These are phyloP conservation scores for Brachymystax lenok DNA, from an alignment of 2,797 vertebrate genomes.

Conservation along the genomic window DNA sequence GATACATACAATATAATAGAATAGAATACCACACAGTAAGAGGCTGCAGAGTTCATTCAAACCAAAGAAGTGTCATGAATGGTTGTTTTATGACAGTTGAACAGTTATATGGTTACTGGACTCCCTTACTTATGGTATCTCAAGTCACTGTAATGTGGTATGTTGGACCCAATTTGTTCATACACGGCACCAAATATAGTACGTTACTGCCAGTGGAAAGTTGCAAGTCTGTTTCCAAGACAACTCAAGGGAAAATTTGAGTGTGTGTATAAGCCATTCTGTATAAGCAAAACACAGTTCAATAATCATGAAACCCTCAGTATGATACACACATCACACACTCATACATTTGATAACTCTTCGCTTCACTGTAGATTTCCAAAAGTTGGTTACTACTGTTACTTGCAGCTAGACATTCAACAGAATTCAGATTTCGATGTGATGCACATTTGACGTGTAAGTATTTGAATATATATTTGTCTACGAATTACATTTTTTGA, in stretches of 20 bases:
- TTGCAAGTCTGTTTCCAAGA: conserved; percentile 36
- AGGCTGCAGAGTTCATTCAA: neutral
- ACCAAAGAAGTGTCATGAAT: neutral
- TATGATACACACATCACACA: no score
- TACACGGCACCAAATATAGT: neutral
- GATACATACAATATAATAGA: neutral
- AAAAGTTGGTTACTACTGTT: no score
- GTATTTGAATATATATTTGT: neutral
- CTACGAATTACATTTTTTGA: no score
- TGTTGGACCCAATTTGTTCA: neutral
- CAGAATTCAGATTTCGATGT: neutral
- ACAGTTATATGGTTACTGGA: neutral
- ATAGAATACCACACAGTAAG: neutral
- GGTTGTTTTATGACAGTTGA: neutral
- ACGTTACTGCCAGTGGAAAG: conserved; percentile 13
- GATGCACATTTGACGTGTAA: neutral
- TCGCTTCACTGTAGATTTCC: no score
- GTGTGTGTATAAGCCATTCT: neutral
- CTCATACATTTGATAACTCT: no score
- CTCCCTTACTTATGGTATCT: neutral
- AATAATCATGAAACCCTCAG: neutral
- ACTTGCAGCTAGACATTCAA: no score
- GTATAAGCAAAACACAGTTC: neutral
- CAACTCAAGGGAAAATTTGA: conserved; percentile 12
- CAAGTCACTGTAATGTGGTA: neutral